A percentile compares a stretch with the other conserved stretches of the same genome.
Conservation (phyloP, 2,113 vertebrate genomes). For the Siniperca knerii region DNA sequence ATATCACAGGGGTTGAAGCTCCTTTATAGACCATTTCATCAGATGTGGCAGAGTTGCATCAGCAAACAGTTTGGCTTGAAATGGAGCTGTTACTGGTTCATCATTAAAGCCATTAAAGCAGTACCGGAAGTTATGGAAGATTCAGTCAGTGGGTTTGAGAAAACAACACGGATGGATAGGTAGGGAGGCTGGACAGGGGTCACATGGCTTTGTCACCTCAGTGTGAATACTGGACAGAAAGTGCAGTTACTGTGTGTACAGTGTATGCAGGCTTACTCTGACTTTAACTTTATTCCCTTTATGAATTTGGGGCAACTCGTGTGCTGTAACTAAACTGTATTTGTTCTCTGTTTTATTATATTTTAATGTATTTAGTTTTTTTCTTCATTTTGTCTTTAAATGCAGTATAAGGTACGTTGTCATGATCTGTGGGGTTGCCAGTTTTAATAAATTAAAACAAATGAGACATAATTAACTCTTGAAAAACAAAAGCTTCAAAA, state of each 20-base stretch:
- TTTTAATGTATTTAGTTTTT: not conserved
- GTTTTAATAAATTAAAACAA: not conserved
- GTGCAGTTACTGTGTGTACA: not conserved
- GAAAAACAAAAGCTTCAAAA: not conserved
- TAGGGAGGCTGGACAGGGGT: not conserved
- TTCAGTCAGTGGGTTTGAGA: not conserved
- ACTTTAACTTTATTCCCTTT: no score
- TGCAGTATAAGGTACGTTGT: not conserved
- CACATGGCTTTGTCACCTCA: not conserved
- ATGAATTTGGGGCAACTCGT: no score
- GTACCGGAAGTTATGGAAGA: not conserved
- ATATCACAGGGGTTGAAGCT: not conserved
- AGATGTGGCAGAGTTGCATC: constrained; percentile 8
- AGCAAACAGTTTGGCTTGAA: not conserved
- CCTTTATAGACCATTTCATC: constrained; percentile 5
- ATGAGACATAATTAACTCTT: no score
- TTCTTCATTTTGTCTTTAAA: not conserved
- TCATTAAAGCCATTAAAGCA: not conserved
- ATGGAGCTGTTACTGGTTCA: not conserved
- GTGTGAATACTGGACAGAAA: not conserved
- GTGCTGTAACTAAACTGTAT: no score
- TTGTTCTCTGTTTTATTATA: not conserved
- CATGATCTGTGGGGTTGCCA: not conserved
- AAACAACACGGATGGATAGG: not conserved
- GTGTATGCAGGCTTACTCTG: no score